Conservation (phyloP, 1,140 invertebrate species). For the Bombyx mandarina region DNA sequence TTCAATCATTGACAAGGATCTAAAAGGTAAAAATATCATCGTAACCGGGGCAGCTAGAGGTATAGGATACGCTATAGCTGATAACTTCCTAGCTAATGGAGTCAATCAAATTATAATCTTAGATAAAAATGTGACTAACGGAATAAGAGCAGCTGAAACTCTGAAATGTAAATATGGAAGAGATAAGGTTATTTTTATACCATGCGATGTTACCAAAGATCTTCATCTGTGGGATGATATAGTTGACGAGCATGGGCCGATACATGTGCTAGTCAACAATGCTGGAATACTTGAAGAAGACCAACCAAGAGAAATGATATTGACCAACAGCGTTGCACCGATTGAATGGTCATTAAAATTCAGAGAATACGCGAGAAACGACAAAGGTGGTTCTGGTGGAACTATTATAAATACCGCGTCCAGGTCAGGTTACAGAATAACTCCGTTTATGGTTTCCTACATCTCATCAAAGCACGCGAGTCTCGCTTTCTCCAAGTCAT, state of each 20-base stretch:
- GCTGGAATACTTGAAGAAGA: conserved; percentile 73
- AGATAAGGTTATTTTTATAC: conserved; percentile 56
- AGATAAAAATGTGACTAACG: conserved; percentile 42
- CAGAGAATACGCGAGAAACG: conserved; percentile 70
- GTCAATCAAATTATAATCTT: conserved; percentile 44
- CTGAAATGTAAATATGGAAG: conserved; percentile 61
- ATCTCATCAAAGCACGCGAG: conserved; percentile 78
- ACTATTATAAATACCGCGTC: conserved; percentile 77
- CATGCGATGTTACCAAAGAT: conserved; percentile 64
- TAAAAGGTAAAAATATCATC: conserved; percentile 36
- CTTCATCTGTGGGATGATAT: conserved; percentile 43
- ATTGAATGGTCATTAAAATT: conserved; percentile 47
- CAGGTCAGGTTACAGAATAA: conserved; percentile 72
- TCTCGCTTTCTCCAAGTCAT: conserved; percentile 68
- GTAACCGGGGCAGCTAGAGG: conserved; percentile 40
- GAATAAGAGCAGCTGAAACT: conserved; percentile 36
- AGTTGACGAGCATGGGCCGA: conserved; percentile 43
- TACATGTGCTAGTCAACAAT: conserved; percentile 76
- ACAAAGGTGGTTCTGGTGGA: conserved; percentile 74
- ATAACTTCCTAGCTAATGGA: conserved; percentile 31
- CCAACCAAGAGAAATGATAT: conserved; percentile 47
- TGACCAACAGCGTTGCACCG: conserved; percentile 41
- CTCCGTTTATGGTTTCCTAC: conserved; percentile 76
- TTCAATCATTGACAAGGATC: conserved; percentile 4
- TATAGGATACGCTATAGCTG: conserved; percentile 38